Percentiles rank a stretch among this genome's conserved stretches.
Evolutionary conservation across 2,113 vertebrate species (phyloP).

Genomic region (Diglossa brunneiventris): DNA sequence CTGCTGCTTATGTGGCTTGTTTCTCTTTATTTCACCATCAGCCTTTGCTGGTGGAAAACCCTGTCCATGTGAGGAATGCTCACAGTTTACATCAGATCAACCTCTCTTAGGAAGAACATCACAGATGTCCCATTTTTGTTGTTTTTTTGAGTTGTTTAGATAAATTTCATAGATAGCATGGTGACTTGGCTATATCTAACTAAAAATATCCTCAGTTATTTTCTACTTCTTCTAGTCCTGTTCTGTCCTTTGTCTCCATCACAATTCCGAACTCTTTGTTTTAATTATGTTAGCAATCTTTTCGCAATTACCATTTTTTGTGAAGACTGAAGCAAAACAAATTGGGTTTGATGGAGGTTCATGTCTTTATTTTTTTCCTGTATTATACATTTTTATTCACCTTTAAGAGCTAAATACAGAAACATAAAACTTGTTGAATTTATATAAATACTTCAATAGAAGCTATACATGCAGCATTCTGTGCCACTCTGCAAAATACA

Average conservation of each 20-base stretch:
- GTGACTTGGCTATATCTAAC: neutral
- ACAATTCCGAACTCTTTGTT: neutral
- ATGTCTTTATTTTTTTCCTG: neutral
- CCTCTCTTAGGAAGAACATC: constrained; percentile 70
- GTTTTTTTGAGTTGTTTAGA: neutral
- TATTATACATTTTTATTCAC: neutral
- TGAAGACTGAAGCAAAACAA: neutral
- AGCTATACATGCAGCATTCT: neutral
- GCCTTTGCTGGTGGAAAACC: constrained; percentile 77
- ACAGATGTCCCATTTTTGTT: neutral
- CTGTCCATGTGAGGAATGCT: constrained; percentile 75
- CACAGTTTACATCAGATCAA: constrained; percentile 75
- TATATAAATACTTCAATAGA: neutral
- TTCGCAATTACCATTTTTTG: neutral
- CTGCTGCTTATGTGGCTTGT: constrained; percentile 77
- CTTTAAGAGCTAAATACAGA: neutral
- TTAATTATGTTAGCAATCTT: neutral
- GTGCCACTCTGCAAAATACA: neutral
- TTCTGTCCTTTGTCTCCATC: neutral
- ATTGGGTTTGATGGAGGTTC: neutral
- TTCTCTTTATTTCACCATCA: constrained; percentile 77
- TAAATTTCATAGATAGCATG: neutral
- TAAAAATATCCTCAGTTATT: neutral
- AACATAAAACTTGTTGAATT: neutral
- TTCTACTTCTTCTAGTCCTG: neutral